Base-by-base conservation (phyloP, 2,797 vertebrate species). In the Orestias chungarensis region DNA sequence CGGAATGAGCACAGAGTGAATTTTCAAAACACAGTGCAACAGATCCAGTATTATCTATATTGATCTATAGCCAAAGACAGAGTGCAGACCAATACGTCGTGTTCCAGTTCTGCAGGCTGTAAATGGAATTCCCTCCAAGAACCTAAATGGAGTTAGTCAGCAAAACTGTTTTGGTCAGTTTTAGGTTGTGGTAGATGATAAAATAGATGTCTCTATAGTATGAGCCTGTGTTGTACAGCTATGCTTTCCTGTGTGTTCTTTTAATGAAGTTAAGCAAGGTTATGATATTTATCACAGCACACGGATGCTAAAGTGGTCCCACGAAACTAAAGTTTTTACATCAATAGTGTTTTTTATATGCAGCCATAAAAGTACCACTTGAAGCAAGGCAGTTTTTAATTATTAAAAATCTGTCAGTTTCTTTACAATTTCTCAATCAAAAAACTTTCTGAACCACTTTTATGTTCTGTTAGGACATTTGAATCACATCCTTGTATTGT, bases 21-120 rank as follows among this genome's bases (percentile, higher is more conserved):
- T 73, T 71, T 74, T 82, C 74, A n/a, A 86, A 81, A 89, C 18
- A 76, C 68, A 86, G 76, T 67, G 83, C 88, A 89, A 88, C 80
- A 87, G 71, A 88, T 91, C 88, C 90, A 87, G 89, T 82, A 89
- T 88, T 86, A 90, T 82, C 80, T 69, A 31, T 83, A 91, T 90
- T 80, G 91, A 91, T 91, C 84, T 73, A 72, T 65, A 79, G 64
- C 64, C 79, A 81, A 80, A 72, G 83, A 88, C 73, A 75, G 85
- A 86, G 84, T 83, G 82, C 54, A 10, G 59, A 83, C 82, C 87
- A 69, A 44, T 52, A 75, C 75, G 80, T 64, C 67, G 75, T 79
- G 77, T 85, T 88, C 86, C 78, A 88, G 76, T 78, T 65, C 54
- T 64, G 77, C 79, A 68, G 82, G 70, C 82, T 83, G 78, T 86